Evolutionary conservation across 2,113 vertebrate species (phyloP), one percentile per base, ranked within the genome.

Genomic region (Excalfactoria chinensis): DNA sequence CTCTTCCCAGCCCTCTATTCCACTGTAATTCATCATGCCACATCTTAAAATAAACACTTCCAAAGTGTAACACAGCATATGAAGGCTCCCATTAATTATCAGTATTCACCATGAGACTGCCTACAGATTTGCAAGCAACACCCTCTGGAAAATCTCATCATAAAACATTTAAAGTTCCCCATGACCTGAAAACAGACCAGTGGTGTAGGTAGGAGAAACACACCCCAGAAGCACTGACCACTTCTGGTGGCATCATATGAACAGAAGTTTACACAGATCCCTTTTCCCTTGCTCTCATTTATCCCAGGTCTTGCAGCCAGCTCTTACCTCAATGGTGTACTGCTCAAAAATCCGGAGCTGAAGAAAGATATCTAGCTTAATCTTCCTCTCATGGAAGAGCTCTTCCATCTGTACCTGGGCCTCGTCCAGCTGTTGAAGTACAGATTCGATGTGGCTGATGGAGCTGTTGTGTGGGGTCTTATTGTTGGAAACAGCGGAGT

Each of bases 341-440:
- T 99, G 99, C 90, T 99, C 99, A 90, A 99, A 99, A 96, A 99
- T 99, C 71, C 99, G 98, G 17, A 99, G 97, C 96, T 99, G 99
- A 66, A 99, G 98, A 91, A 99, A 99, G 95, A 99, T 99, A 95
- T 99, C 99, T 95, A 99, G 98, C 93, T 99, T 99, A 94, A 99
- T 99, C 96, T 99, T 99, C 80, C 99, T 98, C 76, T 99, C 99
- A 4, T 99, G 99, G 94, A 99, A 99, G 48, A 99, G 98, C 75
- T 99, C 99, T 96, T 99, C 99, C 99, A 99, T 99, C 98, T 99
- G 99, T 56, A 98, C 98, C 96, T 99, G 99, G 21, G 99, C 99
- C 89, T 99, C 99, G 7, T 99, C 99, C 26, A 99, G 98, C 96
- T 99, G 99, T 98, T 99, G 99, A 26, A 99, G 98, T 81, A 99